A percentile compares a stretch with the other conserved stretches of the same genome.
These are phyloP conservation scores for Actenoides hombroni DNA, from an alignment of 2,113 vertebrate species.

Conservation along the genomic window DNA sequence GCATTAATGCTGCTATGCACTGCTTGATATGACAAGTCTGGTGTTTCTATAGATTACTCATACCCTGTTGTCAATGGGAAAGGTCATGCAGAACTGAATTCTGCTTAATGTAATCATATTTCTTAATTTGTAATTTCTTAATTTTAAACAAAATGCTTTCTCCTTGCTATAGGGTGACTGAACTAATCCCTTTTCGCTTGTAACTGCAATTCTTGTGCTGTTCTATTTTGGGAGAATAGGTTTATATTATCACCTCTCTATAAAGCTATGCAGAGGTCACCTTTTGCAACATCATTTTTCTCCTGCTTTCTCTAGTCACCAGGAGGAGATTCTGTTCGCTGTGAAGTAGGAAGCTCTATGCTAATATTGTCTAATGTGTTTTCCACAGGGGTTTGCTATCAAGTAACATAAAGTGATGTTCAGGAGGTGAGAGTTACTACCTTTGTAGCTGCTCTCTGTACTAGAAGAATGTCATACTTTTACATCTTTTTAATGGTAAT, in stretches of 20 bases:
- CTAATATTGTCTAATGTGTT: slow-evolving; percentile 53
- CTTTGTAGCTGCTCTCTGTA: slow-evolving; percentile 25
- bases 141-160: slow-evolving; percentile 30
- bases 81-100: slow-evolving; percentile 37
- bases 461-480: slow-evolving; percentile 6
- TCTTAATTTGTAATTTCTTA: slow-evolving; percentile 40
- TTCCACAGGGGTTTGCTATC: slow-evolving; percentile 40
- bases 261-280: slow-evolving; percentile 15
- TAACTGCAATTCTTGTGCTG: neutral
- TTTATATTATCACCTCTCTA: neutral
- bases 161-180: neutral
- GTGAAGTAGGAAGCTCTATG: slow-evolving; percentile 21
- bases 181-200: neutral
- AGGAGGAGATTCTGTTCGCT: neutral
- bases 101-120: slow-evolving; percentile 19
- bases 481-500: slow-evolving; percentile 50
- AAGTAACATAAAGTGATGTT: slow-evolving; percentile 7
- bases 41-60: slow-evolving; percentile 45
- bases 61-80: neutral
- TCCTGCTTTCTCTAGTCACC: neutral
- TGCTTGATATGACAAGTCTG: slow-evolving; percentile 17
- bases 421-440: slow-evolving; percentile 31
- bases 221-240: slow-evolving; percentile 28
- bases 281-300: neutral
- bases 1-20: neutral